phyloP scores from a whole-genome alignment of 2,113 vertebrate species.

The Sinocyclocheilus anophthalmus region DNA sequence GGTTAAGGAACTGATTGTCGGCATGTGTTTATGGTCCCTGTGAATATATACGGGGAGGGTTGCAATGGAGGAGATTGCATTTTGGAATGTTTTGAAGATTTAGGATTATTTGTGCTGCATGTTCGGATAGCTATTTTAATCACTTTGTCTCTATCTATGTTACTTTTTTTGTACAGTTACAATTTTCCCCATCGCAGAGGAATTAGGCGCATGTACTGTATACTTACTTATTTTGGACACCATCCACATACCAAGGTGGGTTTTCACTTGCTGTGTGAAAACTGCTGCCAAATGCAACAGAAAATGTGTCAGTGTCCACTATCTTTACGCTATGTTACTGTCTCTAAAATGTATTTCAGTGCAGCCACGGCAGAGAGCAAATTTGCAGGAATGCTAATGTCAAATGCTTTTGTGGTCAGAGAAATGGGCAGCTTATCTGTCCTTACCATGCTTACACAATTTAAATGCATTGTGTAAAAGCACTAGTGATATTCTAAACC shows the following conservation, averaged over 20 bases:
- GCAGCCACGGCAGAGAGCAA: background rate
- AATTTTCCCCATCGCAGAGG: no score
- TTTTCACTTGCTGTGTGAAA: background rate
- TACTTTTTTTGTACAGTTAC: conserved; percentile 37
- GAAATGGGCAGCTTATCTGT: conserved; percentile 2
- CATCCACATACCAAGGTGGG: conserved; percentile 2
- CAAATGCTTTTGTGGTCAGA: conserved; percentile 9
- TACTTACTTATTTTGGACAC: conserved; percentile 19
- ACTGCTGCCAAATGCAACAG: background rate
- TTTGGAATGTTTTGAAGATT: conserved; percentile 59
- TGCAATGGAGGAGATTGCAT: conserved; percentile 48
- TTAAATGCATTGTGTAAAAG: conserved; percentile 7
- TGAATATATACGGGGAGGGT: conserved; percentile 3
- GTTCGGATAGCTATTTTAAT: conserved; percentile 43
- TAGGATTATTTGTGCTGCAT: conserved; percentile 63
- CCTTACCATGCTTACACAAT: conserved; percentile 13
- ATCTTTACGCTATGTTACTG: background rate
- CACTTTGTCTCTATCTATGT: conserved; percentile 13
- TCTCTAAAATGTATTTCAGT: background rate
- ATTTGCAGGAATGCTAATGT: conserved; percentile 5
- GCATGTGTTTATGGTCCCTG: conserved; percentile 51
- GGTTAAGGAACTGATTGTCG: conserved; percentile 35
- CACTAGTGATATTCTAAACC: conserved; percentile 33
- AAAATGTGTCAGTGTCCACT: background rate
- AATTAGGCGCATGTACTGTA: background rate